Percentiles rank a stretch among this genome's conserved stretches.
These are phyloP conservation scores for Chloroclystis v-ata DNA, from an alignment of 2,888 invertebrate genomes.

Conservation along the genomic window DNA sequence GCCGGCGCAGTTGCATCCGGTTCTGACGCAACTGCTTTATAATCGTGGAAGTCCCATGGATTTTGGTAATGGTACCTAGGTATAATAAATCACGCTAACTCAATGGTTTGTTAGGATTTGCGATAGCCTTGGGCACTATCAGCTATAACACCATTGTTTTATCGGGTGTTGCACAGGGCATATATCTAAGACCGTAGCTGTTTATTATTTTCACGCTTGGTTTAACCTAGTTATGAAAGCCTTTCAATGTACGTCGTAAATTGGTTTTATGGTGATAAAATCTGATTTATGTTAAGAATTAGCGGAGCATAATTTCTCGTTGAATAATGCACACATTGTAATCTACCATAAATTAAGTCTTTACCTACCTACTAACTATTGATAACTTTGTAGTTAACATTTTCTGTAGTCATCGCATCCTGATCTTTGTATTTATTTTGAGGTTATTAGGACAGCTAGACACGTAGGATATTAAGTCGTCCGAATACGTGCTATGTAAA, in stretches of 20 bases:
- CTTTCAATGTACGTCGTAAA: neutral
- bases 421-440: too few relatives aligned
- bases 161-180: conserved; percentile 11
- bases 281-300: conserved; percentile 12
- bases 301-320: neutral
- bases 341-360: too few relatives aligned
- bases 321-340: neutral
- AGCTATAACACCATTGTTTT: conserved; percentile 1
- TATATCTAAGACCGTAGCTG: conserved; percentile 1
- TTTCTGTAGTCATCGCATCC: too few relatives aligned
- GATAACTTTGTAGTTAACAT: too few relatives aligned
- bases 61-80: conserved; percentile 24
- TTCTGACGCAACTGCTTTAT: conserved; percentile 47
- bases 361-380: too few relatives aligned
- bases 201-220: conserved; percentile 4
- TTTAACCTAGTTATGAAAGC: conserved; percentile 3
- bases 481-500: too few relatives aligned
- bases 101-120: neutral
- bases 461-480: too few relatives aligned
- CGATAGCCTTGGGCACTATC: conserved; percentile 1
- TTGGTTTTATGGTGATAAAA: conserved; percentile 9
- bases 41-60: conserved; percentile 29
- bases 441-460: too few relatives aligned
- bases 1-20: conserved; percentile 51
- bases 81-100: conserved; percentile 1